phyloP scores from a whole-genome alignment of 2,113 vertebrate genomes.

The Corvus moneduloides region DNA sequence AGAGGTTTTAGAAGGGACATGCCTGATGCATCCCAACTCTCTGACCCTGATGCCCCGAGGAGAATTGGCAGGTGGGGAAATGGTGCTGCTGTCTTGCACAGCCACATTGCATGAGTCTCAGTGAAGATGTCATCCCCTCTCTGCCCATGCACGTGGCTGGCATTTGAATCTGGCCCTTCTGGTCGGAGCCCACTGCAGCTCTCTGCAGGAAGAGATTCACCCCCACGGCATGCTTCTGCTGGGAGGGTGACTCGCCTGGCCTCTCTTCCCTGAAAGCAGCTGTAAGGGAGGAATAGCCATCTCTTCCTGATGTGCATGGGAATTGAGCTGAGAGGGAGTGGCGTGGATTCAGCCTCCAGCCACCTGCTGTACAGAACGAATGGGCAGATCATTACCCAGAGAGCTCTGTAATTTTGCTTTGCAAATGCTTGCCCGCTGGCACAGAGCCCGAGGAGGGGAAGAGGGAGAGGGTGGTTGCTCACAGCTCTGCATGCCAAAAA shows the following conservation, averaged over 20 bases:
- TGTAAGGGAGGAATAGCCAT: neutral
- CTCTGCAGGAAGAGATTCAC: neutral
- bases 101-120: neutral
- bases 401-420: constrained; percentile 58
- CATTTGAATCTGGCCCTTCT: neutral
- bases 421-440: constrained; percentile 46
- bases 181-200: neutral
- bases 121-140: neutral
- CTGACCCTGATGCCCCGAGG: neutral
- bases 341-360: constrained; percentile 26
- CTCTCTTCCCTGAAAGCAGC: neutral
- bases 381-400: constrained; percentile 44
- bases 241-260: neutral
- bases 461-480: neutral
- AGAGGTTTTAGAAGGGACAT: neutral
- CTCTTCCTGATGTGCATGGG: neutral
- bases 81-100: neutral
- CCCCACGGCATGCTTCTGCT: neutral
- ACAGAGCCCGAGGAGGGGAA: constrained; percentile 14
- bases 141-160: neutral
- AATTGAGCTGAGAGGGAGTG: constrained; percentile 27
- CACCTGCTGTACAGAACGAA: constrained; percentile 43
- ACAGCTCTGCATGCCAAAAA: constrained; percentile 48
- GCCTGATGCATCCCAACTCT: neutral
- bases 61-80: neutral